Conservation (phyloP, 2,113 vertebrate species). For the Tricholaema leucomelas region DNA sequence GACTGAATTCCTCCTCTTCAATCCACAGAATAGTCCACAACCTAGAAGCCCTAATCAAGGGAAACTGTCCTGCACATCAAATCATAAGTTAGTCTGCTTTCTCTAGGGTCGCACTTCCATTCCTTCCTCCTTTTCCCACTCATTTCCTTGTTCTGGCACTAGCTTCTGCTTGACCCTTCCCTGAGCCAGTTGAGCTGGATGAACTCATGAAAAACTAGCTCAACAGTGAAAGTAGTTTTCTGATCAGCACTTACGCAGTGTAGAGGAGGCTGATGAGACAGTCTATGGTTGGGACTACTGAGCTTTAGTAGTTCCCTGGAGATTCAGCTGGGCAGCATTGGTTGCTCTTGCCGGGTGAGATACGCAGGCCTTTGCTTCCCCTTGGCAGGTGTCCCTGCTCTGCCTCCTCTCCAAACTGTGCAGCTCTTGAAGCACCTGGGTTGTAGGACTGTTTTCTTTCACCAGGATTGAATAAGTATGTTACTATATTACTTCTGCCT, state of each 20-base stretch:
- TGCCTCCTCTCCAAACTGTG: neutral
- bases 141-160: neutral
- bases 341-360: neutral
- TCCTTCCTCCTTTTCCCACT: neutral
- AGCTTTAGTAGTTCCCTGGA: neutral
- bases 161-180: neutral
- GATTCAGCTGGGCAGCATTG: rapidly evolving
- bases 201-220: neutral
- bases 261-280: neutral
- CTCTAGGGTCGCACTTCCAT: neutral
- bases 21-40: neutral
- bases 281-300: neutral
- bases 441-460: neutral
- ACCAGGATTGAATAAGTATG: neutral
- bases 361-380: neutral
- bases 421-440: neutral
- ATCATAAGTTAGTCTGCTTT: neutral
- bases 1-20: neutral
- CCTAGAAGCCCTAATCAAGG: neutral
- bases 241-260: rapidly evolving
- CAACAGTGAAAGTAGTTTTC: neutral
- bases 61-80: neutral
- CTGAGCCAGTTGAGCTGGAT: neutral
- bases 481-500: neutral
- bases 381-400: neutral